These are phyloP conservation scores for Martes martes DNA, from an alignment of 2,113 vertebrate genomes.

Conservation along the genomic window DNA sequence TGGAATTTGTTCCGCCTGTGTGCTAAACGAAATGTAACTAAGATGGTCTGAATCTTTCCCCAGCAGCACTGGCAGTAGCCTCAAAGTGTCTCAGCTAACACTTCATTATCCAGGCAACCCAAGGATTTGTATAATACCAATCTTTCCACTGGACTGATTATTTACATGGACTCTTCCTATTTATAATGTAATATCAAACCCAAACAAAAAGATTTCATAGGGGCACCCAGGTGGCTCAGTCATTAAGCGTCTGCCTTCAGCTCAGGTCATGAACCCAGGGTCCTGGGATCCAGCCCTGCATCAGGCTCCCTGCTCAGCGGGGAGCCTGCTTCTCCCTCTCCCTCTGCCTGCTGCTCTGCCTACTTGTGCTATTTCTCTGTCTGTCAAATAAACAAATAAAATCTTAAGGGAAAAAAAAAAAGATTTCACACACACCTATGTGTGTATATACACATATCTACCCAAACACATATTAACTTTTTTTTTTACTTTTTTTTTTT, in stretches of 20 bases:
- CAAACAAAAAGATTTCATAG: background rate
- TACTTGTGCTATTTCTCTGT: too few relatives aligned
- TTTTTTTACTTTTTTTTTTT: background rate
- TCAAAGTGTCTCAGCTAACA: background rate
- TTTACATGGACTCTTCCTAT: background rate
- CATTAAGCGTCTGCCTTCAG: too few relatives aligned
- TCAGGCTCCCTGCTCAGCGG: too few relatives aligned
- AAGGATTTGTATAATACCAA: background rate
- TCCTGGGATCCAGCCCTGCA: too few relatives aligned
- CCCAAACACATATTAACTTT: background rate
- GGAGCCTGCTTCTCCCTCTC: too few relatives aligned
- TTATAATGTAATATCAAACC: background rate
- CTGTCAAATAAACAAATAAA: too few relatives aligned
- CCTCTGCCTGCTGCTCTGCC: too few relatives aligned
- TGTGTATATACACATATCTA: background rate
- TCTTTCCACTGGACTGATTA: background rate
- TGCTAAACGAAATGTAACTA: background rate
- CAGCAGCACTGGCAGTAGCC: background rate
- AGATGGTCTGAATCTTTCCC: background rate
- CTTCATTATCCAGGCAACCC: constrained; percentile 2
- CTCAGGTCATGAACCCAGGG: too few relatives aligned
- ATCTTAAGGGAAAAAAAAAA: background rate
- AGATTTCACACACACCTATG: background rate
- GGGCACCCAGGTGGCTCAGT: too few relatives aligned
- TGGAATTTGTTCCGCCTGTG: background rate